Percentiles rank a stretch among this genome's conserved stretches.
These are phyloP conservation scores for Callorhinus ursinus DNA, from an alignment of 2,113 vertebrate species.

Conservation along the genomic window DNA sequence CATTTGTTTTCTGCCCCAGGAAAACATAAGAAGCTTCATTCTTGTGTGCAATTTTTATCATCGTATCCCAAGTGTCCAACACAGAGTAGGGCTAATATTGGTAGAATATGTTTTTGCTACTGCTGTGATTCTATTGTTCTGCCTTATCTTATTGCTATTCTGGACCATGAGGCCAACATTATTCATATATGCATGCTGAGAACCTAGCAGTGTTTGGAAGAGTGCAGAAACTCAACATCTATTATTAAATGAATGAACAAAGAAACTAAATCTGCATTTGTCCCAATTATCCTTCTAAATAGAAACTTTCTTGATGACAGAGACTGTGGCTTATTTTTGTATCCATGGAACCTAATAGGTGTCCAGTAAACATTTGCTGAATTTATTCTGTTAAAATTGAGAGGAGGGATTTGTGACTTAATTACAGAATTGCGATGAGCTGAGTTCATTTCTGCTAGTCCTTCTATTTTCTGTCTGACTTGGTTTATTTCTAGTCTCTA, in stretches of 20 bases:
- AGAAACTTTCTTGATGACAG: conserved; percentile 5
- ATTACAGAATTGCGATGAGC: neutral
- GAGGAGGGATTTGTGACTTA: conserved; percentile 34
- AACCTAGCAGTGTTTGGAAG: neutral
- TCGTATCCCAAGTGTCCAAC: neutral
- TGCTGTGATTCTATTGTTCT: neutral
- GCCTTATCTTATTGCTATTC: neutral
- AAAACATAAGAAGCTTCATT: neutral
- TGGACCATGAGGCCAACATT: neutral
- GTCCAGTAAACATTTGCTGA: conserved; percentile 58
- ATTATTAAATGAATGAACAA: conserved; percentile 9
- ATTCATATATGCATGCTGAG: neutral
- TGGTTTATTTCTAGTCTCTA: conserved; percentile 49
- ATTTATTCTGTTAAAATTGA: conserved; percentile 51
- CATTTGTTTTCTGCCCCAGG: neutral
- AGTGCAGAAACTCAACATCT: neutral
- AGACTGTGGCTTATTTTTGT: conserved; percentile 38
- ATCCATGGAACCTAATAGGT: conserved; percentile 36
- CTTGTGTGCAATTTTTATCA: neutral
- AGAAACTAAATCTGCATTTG: conserved; percentile 21
- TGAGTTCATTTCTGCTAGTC: conserved; percentile 24
- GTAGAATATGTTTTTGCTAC: neutral
- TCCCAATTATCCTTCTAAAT: conserved; percentile 21
- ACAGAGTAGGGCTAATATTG: neutral
- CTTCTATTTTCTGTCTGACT: conserved; percentile 57